Base-by-base conservation (phyloP, 1,140 invertebrate species). In the Dreissena polymorpha region DNA sequence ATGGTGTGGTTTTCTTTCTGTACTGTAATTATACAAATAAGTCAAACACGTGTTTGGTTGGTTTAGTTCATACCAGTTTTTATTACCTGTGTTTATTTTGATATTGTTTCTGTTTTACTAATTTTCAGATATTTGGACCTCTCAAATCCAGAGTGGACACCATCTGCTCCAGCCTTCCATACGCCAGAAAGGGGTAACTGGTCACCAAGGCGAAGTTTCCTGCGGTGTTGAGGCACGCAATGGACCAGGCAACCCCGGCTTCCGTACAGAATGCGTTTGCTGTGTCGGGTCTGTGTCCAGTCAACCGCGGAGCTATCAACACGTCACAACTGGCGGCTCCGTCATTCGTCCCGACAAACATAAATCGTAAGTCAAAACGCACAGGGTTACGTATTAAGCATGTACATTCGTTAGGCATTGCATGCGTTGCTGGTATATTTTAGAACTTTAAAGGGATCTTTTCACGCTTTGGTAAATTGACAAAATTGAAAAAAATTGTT, bases 221-320 rank as follows among this genome's bases (percentile, higher is more conserved):
- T n/a, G 69, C 49, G 16, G 69, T 71, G 14, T 71, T 71, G 21
- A 29, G 39, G 21, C 39, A 71, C 21, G 25, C 69, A 14, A 49
- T 71, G 10, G 69, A 71, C 23, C 69, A 71, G 49, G 39, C 69
- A 16, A 71, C 69, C 14, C 69, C 69, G 49, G 25, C 25, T 6
- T 71, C 69, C n/a, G 39, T 71, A 16, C 23, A 49, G 39, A 12
- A 14, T 16, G 69, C 39, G 12, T 71, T 71, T 49, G 16, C 14
- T 39, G 69, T n/a, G 10, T 39, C 69, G 10, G 69, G 69, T n/a
- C 25, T 71, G 49, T 49, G 49, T 14, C 69, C 69, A 16, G 18
- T 71, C 49, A 71, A 71, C 39, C 29, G 25, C 16, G 25, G 50
- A 12, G 69, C 69, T 18, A 60, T 60, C 16, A 23, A 60, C 12